Percentiles rank a stretch among this genome's conserved stretches.
These are phyloP conservation scores for Aurelia sp. DNA, from an alignment of 30 jellyfish, hydroid and myxozoan species.

Conservation along the genomic window DNA sequence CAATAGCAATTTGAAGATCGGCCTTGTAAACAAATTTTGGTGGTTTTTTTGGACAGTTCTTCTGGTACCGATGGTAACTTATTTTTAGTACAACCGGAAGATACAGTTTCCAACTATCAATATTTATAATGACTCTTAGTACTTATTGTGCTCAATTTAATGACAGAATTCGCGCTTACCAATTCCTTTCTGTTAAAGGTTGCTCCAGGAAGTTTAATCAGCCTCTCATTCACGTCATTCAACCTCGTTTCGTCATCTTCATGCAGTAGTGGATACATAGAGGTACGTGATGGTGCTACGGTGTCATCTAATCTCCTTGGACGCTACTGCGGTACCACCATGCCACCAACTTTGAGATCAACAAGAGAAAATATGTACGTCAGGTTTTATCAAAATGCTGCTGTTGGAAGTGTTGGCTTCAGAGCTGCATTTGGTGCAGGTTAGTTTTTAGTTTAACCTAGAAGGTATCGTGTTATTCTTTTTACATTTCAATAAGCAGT, in stretches of 20 bases:
- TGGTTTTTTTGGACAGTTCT: no score
- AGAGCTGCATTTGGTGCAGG: slow-evolving; percentile 56
- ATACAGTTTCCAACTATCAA: no score
- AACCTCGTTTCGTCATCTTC: slow-evolving; percentile 7
- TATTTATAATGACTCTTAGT: no score
- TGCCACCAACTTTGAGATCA: slow-evolving; percentile 64
- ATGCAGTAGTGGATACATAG: slow-evolving; percentile 49
- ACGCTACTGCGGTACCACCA: slow-evolving; percentile 56
- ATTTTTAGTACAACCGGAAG: no score
- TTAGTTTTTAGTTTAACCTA: background rate
- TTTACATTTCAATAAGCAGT: no score
- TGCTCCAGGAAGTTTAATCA: slow-evolving; percentile 66
- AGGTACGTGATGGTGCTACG: slow-evolving; percentile 62
- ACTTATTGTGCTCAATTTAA: no score
- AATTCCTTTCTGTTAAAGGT: slow-evolving; percentile 8
- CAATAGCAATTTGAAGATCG: no score
- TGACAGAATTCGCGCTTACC: background rate
- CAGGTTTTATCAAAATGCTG: slow-evolving; percentile 46
- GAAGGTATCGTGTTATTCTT: no score
- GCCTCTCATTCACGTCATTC: slow-evolving; percentile 52
- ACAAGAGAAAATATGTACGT: slow-evolving; percentile 53
- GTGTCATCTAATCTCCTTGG: slow-evolving; percentile 38
- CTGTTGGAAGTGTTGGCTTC: slow-evolving; percentile 60
- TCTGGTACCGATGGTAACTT: no score
- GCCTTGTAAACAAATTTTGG: no score